These are phyloP conservation scores for Labeo rohita DNA, from an alignment of 2,113 vertebrate species.

Conservation along the genomic window DNA sequence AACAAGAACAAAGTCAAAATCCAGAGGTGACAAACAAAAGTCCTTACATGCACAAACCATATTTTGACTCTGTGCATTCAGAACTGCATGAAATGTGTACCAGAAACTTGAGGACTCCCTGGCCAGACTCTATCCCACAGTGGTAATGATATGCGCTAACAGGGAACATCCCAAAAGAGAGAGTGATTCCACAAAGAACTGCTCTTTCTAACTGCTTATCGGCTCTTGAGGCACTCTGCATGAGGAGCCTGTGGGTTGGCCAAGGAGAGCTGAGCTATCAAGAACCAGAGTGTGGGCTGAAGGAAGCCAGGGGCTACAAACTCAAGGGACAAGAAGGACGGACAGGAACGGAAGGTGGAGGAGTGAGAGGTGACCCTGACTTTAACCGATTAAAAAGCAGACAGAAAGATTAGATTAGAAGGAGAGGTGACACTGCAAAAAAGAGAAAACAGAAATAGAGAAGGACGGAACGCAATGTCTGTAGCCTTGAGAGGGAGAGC, in stretches of 20 bases:
- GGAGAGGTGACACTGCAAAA: not conserved
- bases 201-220: conserved; percentile 4
- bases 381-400: not conserved
- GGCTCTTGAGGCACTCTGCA: conserved; percentile 53
- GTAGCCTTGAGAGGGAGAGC: conserved; percentile 47
- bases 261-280: not conserved
- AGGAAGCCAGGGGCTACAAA: conserved; percentile 25
- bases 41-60: not conserved
- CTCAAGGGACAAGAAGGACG: not conserved
- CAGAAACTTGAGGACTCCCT: not conserved
- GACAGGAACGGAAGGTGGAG: not conserved
- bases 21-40: not conserved
- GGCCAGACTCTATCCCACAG: not conserved
- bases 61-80: not conserved
- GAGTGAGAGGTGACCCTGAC: not conserved
- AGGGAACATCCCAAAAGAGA: not conserved
- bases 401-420: not conserved
- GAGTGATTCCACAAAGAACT: not conserved
- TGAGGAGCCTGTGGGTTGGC: conserved; percentile 46
- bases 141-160: not conserved
- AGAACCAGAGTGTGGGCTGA: conserved; percentile 47
- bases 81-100: not conserved
- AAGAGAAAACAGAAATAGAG: not conserved
- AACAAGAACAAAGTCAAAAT: not conserved
- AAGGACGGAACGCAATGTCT: not conserved